phyloP scores from a whole-genome alignment of 2,888 invertebrate species.

The Proisotoma minuta region DNA sequence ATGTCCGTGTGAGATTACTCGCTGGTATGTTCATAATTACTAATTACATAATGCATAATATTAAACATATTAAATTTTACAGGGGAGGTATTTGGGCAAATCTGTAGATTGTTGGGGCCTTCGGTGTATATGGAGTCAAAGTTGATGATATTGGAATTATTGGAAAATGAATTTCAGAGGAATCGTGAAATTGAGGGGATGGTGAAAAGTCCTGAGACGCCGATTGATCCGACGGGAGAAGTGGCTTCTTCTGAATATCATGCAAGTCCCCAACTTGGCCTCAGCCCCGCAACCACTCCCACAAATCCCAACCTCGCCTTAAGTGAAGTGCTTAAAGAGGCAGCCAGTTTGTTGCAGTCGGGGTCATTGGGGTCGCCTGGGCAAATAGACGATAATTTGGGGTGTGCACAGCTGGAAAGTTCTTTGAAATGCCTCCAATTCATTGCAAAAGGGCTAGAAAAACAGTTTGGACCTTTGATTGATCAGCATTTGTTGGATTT shows the following conservation, averaged over 20 bases:
- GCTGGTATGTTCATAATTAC: constrained; percentile 24
- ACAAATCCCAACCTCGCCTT: background rate
- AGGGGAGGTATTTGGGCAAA: constrained; percentile 30
- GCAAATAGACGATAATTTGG: background rate
- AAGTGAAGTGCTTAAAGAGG: background rate
- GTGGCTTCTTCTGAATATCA: background rate
- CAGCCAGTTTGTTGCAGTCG: background rate
- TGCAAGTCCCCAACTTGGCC: constrained; percentile 4
- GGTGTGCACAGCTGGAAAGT: constrained; percentile 56
- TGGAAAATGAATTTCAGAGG: background rate
- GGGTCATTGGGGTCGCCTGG: background rate
- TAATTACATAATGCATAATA: background rate
- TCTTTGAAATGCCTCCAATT: constrained; percentile 56
- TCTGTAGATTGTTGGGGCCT: constrained; percentile 24
- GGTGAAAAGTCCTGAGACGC: constrained; percentile 1
- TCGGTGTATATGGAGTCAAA: constrained; percentile 10
- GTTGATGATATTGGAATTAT: background rate
- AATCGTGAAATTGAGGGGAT: background rate
- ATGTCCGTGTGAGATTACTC: constrained; percentile 29
- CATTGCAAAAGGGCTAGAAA: constrained; percentile 44
- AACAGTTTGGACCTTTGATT: constrained; percentile 20
- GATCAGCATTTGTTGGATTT: constrained; percentile 53
- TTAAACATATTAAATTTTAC: background rate
- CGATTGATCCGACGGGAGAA: constrained; percentile 7
- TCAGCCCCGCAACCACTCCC: constrained; percentile 4